phyloP scores from a whole-genome alignment of 2,113 vertebrate genomes.

The Paedocypris sp. region DNA sequence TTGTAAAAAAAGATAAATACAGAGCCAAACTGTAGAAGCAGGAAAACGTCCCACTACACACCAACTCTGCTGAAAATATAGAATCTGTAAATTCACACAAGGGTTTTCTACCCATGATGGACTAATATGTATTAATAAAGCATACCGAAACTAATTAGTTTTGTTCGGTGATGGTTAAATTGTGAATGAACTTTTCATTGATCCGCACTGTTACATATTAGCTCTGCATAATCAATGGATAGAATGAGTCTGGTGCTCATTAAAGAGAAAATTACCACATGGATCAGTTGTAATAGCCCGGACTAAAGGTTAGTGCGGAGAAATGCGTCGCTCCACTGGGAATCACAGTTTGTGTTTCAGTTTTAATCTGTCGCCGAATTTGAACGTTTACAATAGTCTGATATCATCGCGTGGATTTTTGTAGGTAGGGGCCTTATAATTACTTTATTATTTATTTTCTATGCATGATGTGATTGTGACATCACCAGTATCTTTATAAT shows the following conservation, averaged over 20 bases:
- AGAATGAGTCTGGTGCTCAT: slow-evolving; percentile 44
- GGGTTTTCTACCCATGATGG: slow-evolving; percentile 7
- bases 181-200: slow-evolving; percentile 52
- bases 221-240: slow-evolving; percentile 63
- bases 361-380: neutral
- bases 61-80: too few relatives aligned
- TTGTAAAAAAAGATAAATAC: too few relatives aligned
- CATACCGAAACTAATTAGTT: slow-evolving; percentile 52
- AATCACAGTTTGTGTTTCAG: neutral
- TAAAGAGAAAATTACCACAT: slow-evolving; percentile 33
- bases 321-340: slow-evolving; percentile 9
- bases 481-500: too few relatives aligned
- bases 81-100: neutral
- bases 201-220: slow-evolving; percentile 59
- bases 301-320: slow-evolving; percentile 17
- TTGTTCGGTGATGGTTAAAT: slow-evolving; percentile 50
- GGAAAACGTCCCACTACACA: too few relatives aligned
- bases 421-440: neutral
- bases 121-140: slow-evolving; percentile 27
- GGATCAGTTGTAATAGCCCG: slow-evolving; percentile 18
- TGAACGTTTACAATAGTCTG: neutral
- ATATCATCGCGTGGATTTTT: neutral
- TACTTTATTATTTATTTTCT: too few relatives aligned
- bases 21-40: too few relatives aligned
- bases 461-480: too few relatives aligned